Conservation (phyloP, 1,140 invertebrate genomes). For the Zophobas atratus region DNA sequence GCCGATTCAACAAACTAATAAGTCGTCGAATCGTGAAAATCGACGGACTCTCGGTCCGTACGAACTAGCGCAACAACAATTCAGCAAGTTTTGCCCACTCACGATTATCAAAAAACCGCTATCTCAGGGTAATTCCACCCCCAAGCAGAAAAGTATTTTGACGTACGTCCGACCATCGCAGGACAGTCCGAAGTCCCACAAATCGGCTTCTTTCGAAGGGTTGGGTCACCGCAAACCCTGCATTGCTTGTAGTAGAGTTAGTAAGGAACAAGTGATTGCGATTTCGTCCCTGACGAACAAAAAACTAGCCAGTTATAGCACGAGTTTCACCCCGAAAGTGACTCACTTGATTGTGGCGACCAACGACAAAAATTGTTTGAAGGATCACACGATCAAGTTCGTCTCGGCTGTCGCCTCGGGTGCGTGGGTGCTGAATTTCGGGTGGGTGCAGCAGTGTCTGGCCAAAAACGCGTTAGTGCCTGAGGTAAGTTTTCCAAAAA, state of each 20-base stretch:
- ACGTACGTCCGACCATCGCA: slow-evolving; percentile 57
- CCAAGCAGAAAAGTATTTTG: slow-evolving; percentile 63
- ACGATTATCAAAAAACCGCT: slow-evolving; percentile 30
- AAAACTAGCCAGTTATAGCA: slow-evolving; percentile 58
- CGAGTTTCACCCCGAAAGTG: slow-evolving; percentile 56
- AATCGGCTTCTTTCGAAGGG: neutral
- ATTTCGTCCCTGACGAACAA: slow-evolving; percentile 61
- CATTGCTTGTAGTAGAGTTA: slow-evolving; percentile 60
- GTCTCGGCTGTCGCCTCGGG: slow-evolving; percentile 64
- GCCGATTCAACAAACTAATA: neutral
- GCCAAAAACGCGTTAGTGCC: slow-evolving; percentile 58
- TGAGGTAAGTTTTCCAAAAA: slow-evolving; percentile 58
- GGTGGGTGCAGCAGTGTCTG: slow-evolving; percentile 65
- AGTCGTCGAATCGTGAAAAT: no score
- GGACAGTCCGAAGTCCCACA: slow-evolving; percentile 15
- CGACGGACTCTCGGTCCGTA: neutral
- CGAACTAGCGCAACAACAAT: slow-evolving; percentile 30
- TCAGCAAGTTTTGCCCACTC: slow-evolving; percentile 45
- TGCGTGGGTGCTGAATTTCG: slow-evolving; percentile 63
- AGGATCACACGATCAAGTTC: slow-evolving; percentile 66
- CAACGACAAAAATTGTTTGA: slow-evolving; percentile 59
- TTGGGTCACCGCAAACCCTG: slow-evolving; percentile 51
- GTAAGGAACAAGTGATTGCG: slow-evolving; percentile 57
- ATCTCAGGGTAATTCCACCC: slow-evolving; percentile 52
- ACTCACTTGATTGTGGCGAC: slow-evolving; percentile 65